These are phyloP conservation scores for Bellardia bayeri DNA, from an alignment of 2,888 invertebrate genomes.

Conservation along the genomic window DNA sequence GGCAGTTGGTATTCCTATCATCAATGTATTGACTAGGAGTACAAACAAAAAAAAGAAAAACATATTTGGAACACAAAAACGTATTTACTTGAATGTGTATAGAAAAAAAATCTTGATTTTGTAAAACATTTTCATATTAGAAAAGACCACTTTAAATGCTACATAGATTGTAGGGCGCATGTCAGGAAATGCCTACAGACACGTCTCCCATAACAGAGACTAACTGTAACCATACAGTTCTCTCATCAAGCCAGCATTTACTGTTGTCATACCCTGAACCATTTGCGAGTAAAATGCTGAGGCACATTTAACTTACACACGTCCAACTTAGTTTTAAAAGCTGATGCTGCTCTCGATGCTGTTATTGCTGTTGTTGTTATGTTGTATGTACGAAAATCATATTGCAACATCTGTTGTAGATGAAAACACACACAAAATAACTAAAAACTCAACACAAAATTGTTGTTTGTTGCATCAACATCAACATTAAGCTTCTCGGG, in stretches of 20 bases:
- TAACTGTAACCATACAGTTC: not conserved
- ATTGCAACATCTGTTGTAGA: constrained; percentile 71
- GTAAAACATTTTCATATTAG: not conserved
- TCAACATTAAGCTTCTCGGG: constrained; percentile 65
- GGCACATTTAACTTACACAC: constrained; percentile 55
- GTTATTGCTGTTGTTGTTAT: not conserved
- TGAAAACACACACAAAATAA: constrained; percentile 2
- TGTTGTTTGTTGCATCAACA: constrained; percentile 65
- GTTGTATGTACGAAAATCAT: constrained; percentile 53
- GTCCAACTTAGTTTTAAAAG: constrained; percentile 45
- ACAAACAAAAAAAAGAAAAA: not conserved
- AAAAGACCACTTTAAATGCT: constrained; percentile 9
- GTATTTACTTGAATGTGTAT: constrained; percentile 17
- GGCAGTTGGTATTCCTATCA: constrained; percentile 21
- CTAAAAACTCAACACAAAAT: constrained; percentile 26
- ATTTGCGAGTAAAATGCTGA: not conserved
- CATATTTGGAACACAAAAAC: constrained; percentile 35
- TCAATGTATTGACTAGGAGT: constrained; percentile 40
- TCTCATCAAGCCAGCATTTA: not conserved
- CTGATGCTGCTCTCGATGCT: not conserved
- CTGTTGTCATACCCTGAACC: not conserved
- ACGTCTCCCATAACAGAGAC: not conserved
- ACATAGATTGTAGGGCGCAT: constrained; percentile 33
- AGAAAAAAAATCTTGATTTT: constrained; percentile 14
- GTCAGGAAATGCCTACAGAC: not conserved